phyloP scores from a whole-genome alignment of 1,140 invertebrate genomes.

The Gryllus bimaculatus region DNA sequence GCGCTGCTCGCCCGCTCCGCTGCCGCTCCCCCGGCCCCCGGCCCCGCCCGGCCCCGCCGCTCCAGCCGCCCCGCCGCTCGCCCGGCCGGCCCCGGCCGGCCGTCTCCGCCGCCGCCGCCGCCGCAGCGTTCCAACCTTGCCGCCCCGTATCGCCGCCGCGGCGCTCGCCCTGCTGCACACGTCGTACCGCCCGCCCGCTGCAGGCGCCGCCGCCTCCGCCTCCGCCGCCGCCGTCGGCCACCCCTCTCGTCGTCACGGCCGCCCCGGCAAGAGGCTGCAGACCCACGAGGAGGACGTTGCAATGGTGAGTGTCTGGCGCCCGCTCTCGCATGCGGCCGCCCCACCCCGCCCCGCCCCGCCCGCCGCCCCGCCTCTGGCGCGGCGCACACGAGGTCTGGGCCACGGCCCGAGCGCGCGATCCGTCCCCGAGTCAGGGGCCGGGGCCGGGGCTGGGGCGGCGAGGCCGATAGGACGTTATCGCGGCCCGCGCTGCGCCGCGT shows the following conservation, averaged over 20 bases:
- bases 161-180: background rate
- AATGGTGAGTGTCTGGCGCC: background rate
- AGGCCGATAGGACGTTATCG: too few species aligned
- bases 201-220: background rate
- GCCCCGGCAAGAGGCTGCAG: slow-evolving; percentile 1
- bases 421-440: too few species aligned
- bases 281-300: background rate
- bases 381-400: too few species aligned
- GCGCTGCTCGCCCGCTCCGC: background rate
- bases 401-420: too few species aligned
- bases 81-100: too few species aligned
- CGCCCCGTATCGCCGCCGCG: background rate
- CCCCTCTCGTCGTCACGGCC: background rate
- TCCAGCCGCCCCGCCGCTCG: background rate
- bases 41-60: too few species aligned
- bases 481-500: too few species aligned
- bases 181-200: background rate
- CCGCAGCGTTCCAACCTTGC: background rate
- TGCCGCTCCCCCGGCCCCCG: background rate
- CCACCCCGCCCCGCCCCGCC: too few species aligned
- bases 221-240: background rate
- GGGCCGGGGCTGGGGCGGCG: too few species aligned
- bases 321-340: too few species aligned
- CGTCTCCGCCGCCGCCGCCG: too few species aligned
- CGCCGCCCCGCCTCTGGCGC: too few species aligned